A percentile compares a stretch with the other conserved stretches of the same genome.
Evolutionary conservation across 2,113 vertebrate genomes (phyloP).

Genomic region (Danio rerio): GRCz12tu NC_133186.1:33468001-33468500

Average conservation of each 20-base stretch:
- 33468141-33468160: conserved; percentile 39
- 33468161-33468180: conserved; percentile 38
- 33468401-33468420: conserved; percentile 75
- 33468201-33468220: no score
- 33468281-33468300: background rate
- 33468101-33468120: conserved; percentile 27
- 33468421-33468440: conserved; percentile 61
- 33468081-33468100: background rate
- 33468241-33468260: conserved; percentile 40
- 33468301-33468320: conserved; percentile 41
- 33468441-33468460: conserved; percentile 41
- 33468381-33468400: conserved; percentile 59
- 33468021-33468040: no score
- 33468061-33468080: background rate
- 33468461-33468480: conserved; percentile 34
- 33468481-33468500: conserved; percentile 65
- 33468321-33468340: conserved; percentile 26
- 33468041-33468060: background rate
- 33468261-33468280: background rate
- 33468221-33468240: no score
- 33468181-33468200: conserved; percentile 29
- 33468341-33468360: conserved; percentile 32
- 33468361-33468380: conserved; percentile 45
- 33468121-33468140: conserved; percentile 36
- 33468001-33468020: no score